Evolutionary conservation across 2,113 vertebrate species (phyloP), one percentile per base, ranked within the genome.

Genomic region (Phaethornis superciliosus): DNA sequence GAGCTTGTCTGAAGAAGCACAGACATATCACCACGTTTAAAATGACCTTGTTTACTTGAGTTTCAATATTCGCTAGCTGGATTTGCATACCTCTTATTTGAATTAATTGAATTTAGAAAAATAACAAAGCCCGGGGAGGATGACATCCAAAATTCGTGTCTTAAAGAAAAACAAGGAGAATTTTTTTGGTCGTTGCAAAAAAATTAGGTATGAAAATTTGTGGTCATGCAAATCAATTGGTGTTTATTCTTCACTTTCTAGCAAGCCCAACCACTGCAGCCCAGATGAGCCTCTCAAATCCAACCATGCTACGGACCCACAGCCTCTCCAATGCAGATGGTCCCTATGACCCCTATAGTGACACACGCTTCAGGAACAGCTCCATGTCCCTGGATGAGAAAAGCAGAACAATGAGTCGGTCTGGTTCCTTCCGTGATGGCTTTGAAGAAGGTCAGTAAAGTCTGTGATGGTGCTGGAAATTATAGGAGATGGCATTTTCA

Each of bases 341-440:
- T 6, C 93, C 98, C 15, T 98, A 98, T 4, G 99, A 99, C 78
- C 98, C 98, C 1, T 98, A 98, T 46, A 89, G 97, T 0, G 99
- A 99, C 74, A 96, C 98, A 44, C 98, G 99, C 40, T 98, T 99
- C 97, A 98, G 99, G 49, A 99, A 99, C 96, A 99, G 99, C 88
- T 99, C 99, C 59, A 98, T 99, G 99, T 99, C 99, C 5, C 96
- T 99, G 90, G 99, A 99, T 1, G 99, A 99, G 89, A 99, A 99
- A 94, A 99, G 98, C 27, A 97, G 99, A 79, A 98, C 99, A 51
- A 99, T 99, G 99, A 99, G 99, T 96, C 98, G 99, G 9, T 99
- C 99, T 0, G 99, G 99, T 37, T 99, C 99, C 12, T 99, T 99
- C 97, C 98, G 99, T 3, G 99, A 99, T n/a, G 99, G 99, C 76